These are phyloP conservation scores for Linepithema humile DNA, from an alignment of 1,140 invertebrate species.

Conservation along the genomic window DNA sequence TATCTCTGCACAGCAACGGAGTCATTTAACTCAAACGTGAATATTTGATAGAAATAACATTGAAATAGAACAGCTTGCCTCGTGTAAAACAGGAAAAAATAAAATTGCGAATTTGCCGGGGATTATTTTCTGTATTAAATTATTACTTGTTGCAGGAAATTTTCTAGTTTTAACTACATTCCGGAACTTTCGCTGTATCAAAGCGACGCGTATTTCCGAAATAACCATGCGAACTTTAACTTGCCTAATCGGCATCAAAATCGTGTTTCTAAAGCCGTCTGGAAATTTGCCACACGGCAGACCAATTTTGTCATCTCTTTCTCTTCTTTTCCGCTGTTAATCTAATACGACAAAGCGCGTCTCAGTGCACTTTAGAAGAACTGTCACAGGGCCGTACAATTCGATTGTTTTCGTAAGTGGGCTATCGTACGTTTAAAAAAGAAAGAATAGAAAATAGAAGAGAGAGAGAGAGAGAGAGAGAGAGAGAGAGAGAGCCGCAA, in stretches of 20 bases:
- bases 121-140: slow-evolving; percentile 29
- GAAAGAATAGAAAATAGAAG: neutral
- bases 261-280: slow-evolving; percentile 15
- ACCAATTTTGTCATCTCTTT: neutral
- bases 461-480: neutral
- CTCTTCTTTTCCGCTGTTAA: neutral
- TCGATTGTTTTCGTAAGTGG: neutral
- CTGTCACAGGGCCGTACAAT: neutral
- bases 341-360: slow-evolving; percentile 28
- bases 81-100: neutral
- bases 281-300: no score
- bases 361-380: neutral
- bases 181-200: neutral
- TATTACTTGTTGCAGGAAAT: slow-evolving; percentile 5
- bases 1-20: neutral
- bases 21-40: neutral
- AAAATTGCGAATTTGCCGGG: neutral
- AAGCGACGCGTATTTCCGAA: slow-evolving; percentile 4
- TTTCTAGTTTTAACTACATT: neutral
- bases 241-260: neutral
- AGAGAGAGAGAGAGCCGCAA: neutral
- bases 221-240: slow-evolving; percentile 5
- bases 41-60: slow-evolving; percentile 52
- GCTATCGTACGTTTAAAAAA: neutral
- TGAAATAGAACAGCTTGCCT: neutral